A percentile compares a stretch with the other conserved stretches of the same genome.
phyloP scores from a whole-genome alignment of 2,888 invertebrate genomes.

The Cryptosula pallasiana region DNA sequence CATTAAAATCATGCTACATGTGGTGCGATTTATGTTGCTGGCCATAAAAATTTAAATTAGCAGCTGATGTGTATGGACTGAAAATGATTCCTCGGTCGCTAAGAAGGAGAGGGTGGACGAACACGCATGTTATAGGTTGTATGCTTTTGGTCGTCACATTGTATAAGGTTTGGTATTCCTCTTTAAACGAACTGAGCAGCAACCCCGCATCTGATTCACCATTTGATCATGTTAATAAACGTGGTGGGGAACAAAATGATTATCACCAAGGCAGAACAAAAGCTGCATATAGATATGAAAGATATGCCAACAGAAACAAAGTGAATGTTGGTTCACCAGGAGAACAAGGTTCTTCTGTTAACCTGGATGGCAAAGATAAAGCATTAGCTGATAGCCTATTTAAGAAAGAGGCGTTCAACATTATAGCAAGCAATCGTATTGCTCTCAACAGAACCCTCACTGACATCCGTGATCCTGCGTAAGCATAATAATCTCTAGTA shows the following conservation, averaged over 20 bases:
- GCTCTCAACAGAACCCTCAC: constrained; percentile 74
- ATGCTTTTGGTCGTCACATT: neutral
- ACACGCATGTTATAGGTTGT: neutral
- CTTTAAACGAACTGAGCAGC: neutral
- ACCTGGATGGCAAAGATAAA: constrained; percentile 58
- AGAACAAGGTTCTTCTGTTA: constrained; percentile 42
- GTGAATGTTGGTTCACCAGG: constrained; percentile 41
- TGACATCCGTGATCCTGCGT: constrained; percentile 60
- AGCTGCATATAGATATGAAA: constrained; percentile 13
- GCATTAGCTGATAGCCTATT: constrained; percentile 63
- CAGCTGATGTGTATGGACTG: too few species aligned
- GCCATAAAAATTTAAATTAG: too few species aligned
- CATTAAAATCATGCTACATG: too few species aligned
- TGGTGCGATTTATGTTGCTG: too few species aligned
- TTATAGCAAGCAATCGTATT: constrained; percentile 79
- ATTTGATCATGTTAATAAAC: neutral
- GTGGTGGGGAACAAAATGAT: neutral
- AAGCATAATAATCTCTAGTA: constrained; percentile 34
- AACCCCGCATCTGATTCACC: neutral
- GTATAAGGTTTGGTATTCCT: constrained; percentile 3
- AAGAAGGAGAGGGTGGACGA: constrained; percentile 19
- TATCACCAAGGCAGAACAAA: neutral
- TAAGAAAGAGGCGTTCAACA: constrained; percentile 79
- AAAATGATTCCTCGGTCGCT: neutral
- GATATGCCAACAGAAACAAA: constrained; percentile 10